Evolutionary conservation across 2,797 vertebrate genomes (phyloP), one percentile per base, ranked within the genome.

Genomic region (Ispidina lecontei): DNA sequence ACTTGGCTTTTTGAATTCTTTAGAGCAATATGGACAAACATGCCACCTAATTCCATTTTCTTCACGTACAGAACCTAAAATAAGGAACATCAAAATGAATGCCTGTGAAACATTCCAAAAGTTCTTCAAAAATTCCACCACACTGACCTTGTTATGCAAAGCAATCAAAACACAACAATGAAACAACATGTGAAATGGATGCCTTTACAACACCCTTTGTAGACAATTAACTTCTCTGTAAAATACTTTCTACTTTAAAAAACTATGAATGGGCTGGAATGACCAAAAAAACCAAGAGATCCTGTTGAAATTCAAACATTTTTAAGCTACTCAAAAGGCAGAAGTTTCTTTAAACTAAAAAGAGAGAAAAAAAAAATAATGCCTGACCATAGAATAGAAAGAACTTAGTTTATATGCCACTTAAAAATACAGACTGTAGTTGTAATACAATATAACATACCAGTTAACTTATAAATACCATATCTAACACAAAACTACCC

Each of bases 1-100:
- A 4, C 99, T 99, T 41, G 99, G 99, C 89, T 99, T 99, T 95
- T 99, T 99, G 96, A 99, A 99, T 97, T 99, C 99, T 96, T 99
- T 99, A 85, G 98, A 97, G 97, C 99, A 99, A 85, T 99, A 99
- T 0, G 99, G 99, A 91, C 99, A 99, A 96, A 99, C 98, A 2
- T 99, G 99, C 99, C 99, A 99, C 46, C 99, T 98, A 25, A 99
- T 97, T 4, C 99, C 99, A 14, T 99, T 99, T 96, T 99, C 99
- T 95, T 99, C 99, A 31, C 99, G 98, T 96, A 99, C 97, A 25
- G 99, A 99, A 87, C 99, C 99, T 99, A 93, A 65, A 85, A 93
- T 25, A 93, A 84, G 87, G 43, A 84, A 88, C 62, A 84, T 8
- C 10, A 70, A 74, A 74, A 77, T 49, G 3, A 89, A 55, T 7